Conservation (phyloP, 2,888 invertebrate genomes). For the Drosophila recens region DNA sequence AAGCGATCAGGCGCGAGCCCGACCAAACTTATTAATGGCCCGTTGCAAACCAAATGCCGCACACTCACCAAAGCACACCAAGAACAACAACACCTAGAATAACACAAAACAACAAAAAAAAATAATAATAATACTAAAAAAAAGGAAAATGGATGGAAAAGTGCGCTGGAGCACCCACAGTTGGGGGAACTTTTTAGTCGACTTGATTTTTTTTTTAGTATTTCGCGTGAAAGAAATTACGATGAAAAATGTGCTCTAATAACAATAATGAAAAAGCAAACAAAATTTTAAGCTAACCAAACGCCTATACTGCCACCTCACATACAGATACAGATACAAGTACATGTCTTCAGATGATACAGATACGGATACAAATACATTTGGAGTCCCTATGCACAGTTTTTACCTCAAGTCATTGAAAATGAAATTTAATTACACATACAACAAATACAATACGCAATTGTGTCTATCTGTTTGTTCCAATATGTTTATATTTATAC, state of each 20-base stretch:
- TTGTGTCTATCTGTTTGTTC: constrained; percentile 61
- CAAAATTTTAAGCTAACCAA: constrained; percentile 59
- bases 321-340: constrained; percentile 36
- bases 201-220: constrained; percentile 72
- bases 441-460: constrained; percentile 61
- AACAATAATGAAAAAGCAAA: constrained; percentile 77
- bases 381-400: constrained; percentile 24
- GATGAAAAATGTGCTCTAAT: constrained; percentile 78
- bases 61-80: constrained; percentile 58
- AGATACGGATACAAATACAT: constrained; percentile 2
- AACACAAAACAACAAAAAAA: constrained; percentile 22
- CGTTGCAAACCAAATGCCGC: constrained; percentile 70
- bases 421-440: constrained; percentile 69
- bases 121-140: constrained; percentile 23
- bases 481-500: constrained; percentile 66
- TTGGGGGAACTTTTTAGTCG: constrained; percentile 62
- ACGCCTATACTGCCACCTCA: constrained; percentile 29
- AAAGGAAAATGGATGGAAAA: constrained; percentile 8
- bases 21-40: constrained; percentile 66
- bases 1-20: constrained; percentile 64
- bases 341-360: constrained; percentile 5
- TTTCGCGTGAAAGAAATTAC: constrained; percentile 78
- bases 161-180: constrained; percentile 7
- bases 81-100: constrained; percentile 44
- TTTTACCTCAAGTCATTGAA: constrained; percentile 66